Percentiles rank a stretch among this genome's conserved stretches.
Conservation (phyloP, 2,888 invertebrate species). For the Platynereis dumerilii region DNA sequence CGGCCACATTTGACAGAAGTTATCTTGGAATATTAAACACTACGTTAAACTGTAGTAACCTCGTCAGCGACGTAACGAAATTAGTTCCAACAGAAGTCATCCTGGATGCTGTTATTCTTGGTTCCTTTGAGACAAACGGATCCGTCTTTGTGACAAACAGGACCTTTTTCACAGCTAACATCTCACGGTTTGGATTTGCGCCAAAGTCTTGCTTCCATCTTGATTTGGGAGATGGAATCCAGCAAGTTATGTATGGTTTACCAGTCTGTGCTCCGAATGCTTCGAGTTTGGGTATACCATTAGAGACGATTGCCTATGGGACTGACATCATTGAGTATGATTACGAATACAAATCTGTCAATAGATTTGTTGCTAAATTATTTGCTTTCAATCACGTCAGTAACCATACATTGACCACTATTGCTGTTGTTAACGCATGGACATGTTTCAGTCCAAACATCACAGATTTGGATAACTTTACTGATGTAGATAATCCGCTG, state of each 20-base stretch:
- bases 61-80: neutral
- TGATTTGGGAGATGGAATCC: slow-evolving; percentile 3
- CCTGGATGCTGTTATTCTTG: slow-evolving; percentile 4
- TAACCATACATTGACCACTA: slow-evolving; percentile 8
- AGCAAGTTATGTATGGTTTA: slow-evolving; percentile 5
- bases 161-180: neutral
- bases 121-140: neutral
- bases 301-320: neutral
- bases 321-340: neutral
- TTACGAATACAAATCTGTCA: neutral
- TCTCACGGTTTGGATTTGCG: neutral
- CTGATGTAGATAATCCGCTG: neutral
- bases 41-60: slow-evolving; percentile 1
- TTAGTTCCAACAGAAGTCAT: neutral
- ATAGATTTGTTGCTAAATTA: neutral
- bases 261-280: slow-evolving; percentile 3
- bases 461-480: neutral
- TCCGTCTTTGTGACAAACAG: neutral
- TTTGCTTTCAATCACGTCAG: slow-evolving; percentile 16
- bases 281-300: neutral
- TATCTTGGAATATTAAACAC: neutral
- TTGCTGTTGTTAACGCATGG: slow-evolving; percentile 7
- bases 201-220: neutral
- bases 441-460: slow-evolving; percentile 5
- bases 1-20: neutral